A percentile compares a stretch with the other conserved stretches of the same genome.
These are phyloP conservation scores for Bicyclus anynana DNA, from an alignment of 1,140 invertebrate genomes.

Conservation along the genomic window DNA sequence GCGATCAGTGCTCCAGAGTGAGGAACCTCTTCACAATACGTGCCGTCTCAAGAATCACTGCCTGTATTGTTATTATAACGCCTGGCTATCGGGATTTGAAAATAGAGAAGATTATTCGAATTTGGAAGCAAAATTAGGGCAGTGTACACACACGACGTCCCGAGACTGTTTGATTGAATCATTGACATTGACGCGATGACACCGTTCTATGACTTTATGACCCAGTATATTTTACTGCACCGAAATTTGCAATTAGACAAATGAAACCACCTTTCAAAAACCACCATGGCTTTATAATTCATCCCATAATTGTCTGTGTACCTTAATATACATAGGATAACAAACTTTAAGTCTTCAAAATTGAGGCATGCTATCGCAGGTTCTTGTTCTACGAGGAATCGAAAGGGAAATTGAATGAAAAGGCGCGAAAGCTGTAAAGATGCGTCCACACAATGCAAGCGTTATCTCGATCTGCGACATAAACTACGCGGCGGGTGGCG, in stretches of 20 bases:
- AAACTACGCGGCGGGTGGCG: slow-evolving; percentile 63
- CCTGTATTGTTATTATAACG: no score
- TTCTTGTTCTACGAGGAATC: background rate
- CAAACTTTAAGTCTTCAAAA: no score
- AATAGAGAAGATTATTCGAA: no score
- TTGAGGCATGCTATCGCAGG: no score
- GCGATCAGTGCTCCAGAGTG: no score
- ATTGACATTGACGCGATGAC: background rate
- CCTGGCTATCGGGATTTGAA: no score
- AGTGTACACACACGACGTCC: background rate
- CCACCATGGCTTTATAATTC: no score
- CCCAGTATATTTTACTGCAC: background rate
- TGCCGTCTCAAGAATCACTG: no score
- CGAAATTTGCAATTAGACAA: background rate
- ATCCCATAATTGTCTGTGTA: no score
- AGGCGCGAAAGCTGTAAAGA: slow-evolving; percentile 30
- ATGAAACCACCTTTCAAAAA: no score
- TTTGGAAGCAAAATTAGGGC: background rate
- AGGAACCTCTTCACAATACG: no score
- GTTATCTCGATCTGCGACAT: slow-evolving; percentile 46
- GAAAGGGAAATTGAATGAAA: slow-evolving; percentile 9
- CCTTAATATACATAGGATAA: no score
- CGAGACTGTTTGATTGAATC: background rate
- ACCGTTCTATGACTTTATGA: background rate
- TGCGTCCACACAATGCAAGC: slow-evolving; percentile 24